Evolutionary conservation across 2,888 invertebrate species (phyloP), one percentile per base, ranked within the genome.

Genomic region (Eurois occulta): DNA sequence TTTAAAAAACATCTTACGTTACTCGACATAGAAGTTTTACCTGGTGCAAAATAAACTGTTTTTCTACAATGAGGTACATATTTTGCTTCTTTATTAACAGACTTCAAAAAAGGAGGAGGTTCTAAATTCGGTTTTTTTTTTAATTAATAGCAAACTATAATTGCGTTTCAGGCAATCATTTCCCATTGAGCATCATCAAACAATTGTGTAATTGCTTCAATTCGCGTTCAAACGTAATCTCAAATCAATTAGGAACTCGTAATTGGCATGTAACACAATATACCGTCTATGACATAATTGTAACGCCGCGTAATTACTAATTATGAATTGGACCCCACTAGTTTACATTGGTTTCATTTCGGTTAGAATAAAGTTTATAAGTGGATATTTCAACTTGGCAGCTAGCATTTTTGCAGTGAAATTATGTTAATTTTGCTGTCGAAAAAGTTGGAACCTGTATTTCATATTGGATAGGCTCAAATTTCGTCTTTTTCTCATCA

Each of bases 181-280:
- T 80, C 78, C 60, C 35, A 77, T 70, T 75, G 60, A 66, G 72
- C 58, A 70, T 73, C 81, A 78, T 72, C 64, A 67, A 70, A 67
- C 48, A n/a, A 64, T 75, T 80, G 68, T 75, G 66, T 72, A 80
- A 80, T 77, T 71, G n/a, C 78, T 85, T 65, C 41, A 71, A 77
- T 85, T 78, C 52, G 46, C 43, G 32, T 70, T 72, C n/a, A 65
- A 68, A 76, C 65, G 55, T 75, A 75, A 48, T 55, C 48, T 81
- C n/a, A 64, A 85, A 72, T 74, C 64, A 71, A 71, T 77, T 65
- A 62, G 2, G 28, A 32, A 52, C 72, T 69, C 38, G 77, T 72
- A 86, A 84, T 69, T 75, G 65, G 55, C 60, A 77, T 71, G 68
- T 70, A 77, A 72, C 70, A 67, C 58, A 70, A 69, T 72, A 80